Evolutionary conservation across 2,888 invertebrate species (phyloP), one percentile per base, ranked within the genome.

Genomic region (Ypsolopha sequella): DNA sequence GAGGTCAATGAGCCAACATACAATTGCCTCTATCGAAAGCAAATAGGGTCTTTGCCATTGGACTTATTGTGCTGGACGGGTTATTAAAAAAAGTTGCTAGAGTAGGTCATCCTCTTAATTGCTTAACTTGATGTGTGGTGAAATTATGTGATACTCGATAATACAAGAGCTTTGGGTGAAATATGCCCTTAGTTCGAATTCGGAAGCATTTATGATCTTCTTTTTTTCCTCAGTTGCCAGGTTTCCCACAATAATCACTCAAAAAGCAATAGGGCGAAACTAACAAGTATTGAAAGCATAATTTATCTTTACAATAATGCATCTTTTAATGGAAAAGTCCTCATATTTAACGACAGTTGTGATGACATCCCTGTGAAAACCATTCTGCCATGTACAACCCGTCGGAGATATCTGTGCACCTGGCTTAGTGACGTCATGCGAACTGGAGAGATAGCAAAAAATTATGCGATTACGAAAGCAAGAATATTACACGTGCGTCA

Each of bases 281-380:
- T 60, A 65, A 52, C 65, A 63, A 59, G 56, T 64, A 61, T 61
- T 65, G 66, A 68, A 60, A 63, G 64, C 60, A 62, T 69, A 67
- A 68, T 70, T 60, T 55, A 54, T 60, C n/a, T 38, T 38, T 2
- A 52, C 54, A 55, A 60, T 62, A 60, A 38, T 59, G 58, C 56
- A 52, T 51, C 52, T 53, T 59, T 55, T 10, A n/a, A 38, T 38
- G 4, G 55, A 52, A 2, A 0, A 11, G n/a, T 43, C 13, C 8
- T 24, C 43, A 13, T 24, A 9, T 14, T 13, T 24, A 13, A 9
- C 24, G 14, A 43, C 24, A 13, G 11, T 14, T 43, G 43, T 24
- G 24, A 2, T 43, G 43, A 24, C 43, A 7, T 43, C 43, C 24
- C 13, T 14, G 24, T 7, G 24, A 43, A 43, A 13, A 13, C 4